Evolutionary conservation across 2,797 vertebrate species (phyloP), one percentile per base, ranked within the genome.

Genomic region (Paguma larvata): DNA sequence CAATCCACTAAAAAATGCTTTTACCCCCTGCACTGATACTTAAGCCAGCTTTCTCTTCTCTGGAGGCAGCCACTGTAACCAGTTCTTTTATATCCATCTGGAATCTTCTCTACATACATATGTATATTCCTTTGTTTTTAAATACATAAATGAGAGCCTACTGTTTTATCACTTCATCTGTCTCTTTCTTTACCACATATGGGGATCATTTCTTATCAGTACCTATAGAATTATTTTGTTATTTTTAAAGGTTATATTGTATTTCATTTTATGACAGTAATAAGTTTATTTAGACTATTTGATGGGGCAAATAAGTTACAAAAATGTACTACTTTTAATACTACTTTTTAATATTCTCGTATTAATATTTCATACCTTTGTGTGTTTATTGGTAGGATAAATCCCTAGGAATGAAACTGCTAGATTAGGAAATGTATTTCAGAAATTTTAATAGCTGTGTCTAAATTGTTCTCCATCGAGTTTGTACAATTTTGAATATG

Each of bases 231-330:
- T 3, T 65, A 1, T 63, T 80, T 38, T 14, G 27, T 63, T 85
- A 92, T 68, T 95, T 96, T 93, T 51, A 59, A 77, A 56, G 13
- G 16, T n/a, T 70, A 30, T 3, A 12, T 62, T 89, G 4, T 3
- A 48, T 88, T 94, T 83, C 16, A 72, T 72, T 91, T 95, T 91
- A 30, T 79, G n/a, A 48, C 10, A 53, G 6, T 72, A 75, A 65
- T 87, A 63, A 1, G 30, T 88, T 65, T 78, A 82, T 44, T 91
- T 82, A 59, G 67, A 46, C 3, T 67, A 59, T 32, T 9, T 85
- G 14, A 68, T 68, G 12, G 48, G 67, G 23, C 46, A 94, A 91
- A 59, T 65, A 73, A 41, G 16, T 94, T 72, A 65, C 48, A 68
- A 91, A 48, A 85, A 67, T 48, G 5, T 32, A 90, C 14, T 30